A percentile compares a stretch with the other conserved stretches of the same genome.
These are phyloP conservation scores for Spea bombifrons DNA, from an alignment of 2,113 vertebrate genomes.

Conservation along the genomic window DNA sequence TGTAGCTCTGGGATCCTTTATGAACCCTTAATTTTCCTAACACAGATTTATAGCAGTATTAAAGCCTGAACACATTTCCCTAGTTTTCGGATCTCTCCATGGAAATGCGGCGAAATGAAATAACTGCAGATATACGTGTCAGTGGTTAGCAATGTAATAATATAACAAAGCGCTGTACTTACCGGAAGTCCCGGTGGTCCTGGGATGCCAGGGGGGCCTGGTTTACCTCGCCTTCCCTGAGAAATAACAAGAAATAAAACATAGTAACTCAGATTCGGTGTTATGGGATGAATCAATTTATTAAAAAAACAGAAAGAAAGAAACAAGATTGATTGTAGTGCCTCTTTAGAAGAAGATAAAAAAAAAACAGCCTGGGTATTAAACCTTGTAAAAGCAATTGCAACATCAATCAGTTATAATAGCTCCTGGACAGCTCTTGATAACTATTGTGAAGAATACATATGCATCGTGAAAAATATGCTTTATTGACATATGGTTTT, in stretches of 20 bases:
- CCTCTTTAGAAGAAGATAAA: conserved; percentile 38
- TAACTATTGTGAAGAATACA: conserved; percentile 9
- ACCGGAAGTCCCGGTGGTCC: conserved; percentile 74
- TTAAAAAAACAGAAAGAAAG: conserved; percentile 21
- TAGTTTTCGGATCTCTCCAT: conserved; percentile 3
- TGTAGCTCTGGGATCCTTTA: neutral
- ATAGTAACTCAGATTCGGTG: conserved; percentile 27
- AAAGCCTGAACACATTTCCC: neutral
- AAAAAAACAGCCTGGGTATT: conserved; percentile 4
- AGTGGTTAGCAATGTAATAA: neutral
- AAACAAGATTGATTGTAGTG: conserved; percentile 12
- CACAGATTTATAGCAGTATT: neutral
- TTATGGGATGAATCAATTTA: conserved; percentile 33
- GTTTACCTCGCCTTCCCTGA: conserved; percentile 72
- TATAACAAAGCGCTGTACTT: conserved; percentile 55
- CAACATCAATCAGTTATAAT: conserved; percentile 9
- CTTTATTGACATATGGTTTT: conserved; percentile 35
- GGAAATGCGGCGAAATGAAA: neutral
- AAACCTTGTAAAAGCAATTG: neutral
- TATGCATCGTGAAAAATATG: conserved; percentile 35
- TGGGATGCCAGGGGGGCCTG: conserved; percentile 67
- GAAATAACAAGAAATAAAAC: conserved; percentile 51
- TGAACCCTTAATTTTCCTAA: neutral
- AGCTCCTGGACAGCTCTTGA: conserved; percentile 25
- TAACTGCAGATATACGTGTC: neutral